Base-by-base conservation (phyloP, 2,888 invertebrate species). In the Phortica magna region DNA sequence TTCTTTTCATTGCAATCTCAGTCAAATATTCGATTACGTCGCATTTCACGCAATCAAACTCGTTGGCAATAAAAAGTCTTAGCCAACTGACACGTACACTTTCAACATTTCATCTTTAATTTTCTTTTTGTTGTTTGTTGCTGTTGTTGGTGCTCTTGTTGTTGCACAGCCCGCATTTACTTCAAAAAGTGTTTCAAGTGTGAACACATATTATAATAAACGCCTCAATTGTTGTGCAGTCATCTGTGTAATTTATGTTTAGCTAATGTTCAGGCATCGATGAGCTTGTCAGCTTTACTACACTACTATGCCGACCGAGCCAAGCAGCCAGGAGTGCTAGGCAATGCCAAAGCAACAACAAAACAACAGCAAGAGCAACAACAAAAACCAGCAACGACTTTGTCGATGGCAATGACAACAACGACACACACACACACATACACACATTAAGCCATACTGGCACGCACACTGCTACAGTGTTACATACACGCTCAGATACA, bases 191-290 rank as follows among this genome's bases (percentile, higher is more conserved):
- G 85, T 83, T 83, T 87, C 83, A 88, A 87, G 87, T 87, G 87
- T 89, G 89, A 87, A 87, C 87, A 87, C 89, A 87, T 84, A 88
- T 88, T 89, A 89, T 87, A 89, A 88, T 84, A 89, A 88, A 87
- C 86, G 85, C 89, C 85, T 87, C 85, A 89, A 84, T 88, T 85
- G 85, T 85, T 85, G 85, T 82, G 83, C 88, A 89, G 86, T 89
- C 88, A 83, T 85, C 85, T 87, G 84, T 82, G 85, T 87, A 90
- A 90, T 90, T 89, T 89, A 88, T 90, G 89, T 89, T 88, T 85
- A 87, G 87, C 88, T 89, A 90, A 90, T 89, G 89, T 90, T 89
- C 88, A 90, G 88, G 86, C 88, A 88, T 90, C 88, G 88, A 89
- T 88, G 85, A 88, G 89, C 85, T 88, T 85, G 85, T 85, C 85